Conservation (phyloP, 2,888 invertebrate genomes). For the Trypoxylon attenuatum region DNA sequence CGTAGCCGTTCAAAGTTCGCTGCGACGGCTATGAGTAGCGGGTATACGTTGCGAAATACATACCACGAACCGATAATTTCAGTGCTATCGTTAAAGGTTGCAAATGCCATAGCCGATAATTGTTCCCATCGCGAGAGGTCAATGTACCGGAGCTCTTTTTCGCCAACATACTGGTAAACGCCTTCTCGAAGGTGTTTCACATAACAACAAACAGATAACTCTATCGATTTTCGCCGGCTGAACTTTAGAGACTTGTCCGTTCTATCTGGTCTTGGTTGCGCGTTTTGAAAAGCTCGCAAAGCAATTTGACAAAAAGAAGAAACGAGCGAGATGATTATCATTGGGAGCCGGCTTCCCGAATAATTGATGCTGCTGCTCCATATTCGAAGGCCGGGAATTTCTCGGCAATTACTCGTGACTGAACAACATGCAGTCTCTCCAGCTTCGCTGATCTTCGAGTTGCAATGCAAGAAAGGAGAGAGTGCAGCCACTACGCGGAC, state of each 20-base stretch:
- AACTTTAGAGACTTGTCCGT: slow-evolving; percentile 4
- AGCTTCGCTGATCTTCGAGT: slow-evolving; percentile 40
- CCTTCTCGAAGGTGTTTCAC: slow-evolving; percentile 4
- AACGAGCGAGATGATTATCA: neutral
- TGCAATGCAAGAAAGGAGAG: slow-evolving; percentile 40
- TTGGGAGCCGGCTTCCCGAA: too few relatives aligned
- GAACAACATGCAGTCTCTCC: too few relatives aligned
- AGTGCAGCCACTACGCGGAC: slow-evolving; percentile 38
- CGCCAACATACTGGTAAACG: neutral
- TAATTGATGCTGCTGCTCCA: too few relatives aligned
- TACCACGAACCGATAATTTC: slow-evolving; percentile 25
- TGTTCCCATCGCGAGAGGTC: slow-evolving; percentile 3
- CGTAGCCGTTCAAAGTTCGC: slow-evolving; percentile 38
- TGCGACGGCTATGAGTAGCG: neutral
- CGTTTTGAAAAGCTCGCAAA: neutral
- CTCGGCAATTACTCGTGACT: slow-evolving; percentile 45
- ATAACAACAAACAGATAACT: slow-evolving; percentile 12
- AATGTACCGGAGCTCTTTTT: neutral
- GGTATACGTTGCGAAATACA: slow-evolving; percentile 34
- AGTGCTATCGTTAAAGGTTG: slow-evolving; percentile 16
- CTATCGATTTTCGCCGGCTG: slow-evolving; percentile 10
- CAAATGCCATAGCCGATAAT: slow-evolving; percentile 12
- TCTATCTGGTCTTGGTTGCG: neutral
- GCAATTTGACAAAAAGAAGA: neutral
- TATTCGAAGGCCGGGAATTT: slow-evolving; percentile 26